Conservation (phyloP, 2,888 invertebrate genomes). For the Resseliella maxima region DNA sequence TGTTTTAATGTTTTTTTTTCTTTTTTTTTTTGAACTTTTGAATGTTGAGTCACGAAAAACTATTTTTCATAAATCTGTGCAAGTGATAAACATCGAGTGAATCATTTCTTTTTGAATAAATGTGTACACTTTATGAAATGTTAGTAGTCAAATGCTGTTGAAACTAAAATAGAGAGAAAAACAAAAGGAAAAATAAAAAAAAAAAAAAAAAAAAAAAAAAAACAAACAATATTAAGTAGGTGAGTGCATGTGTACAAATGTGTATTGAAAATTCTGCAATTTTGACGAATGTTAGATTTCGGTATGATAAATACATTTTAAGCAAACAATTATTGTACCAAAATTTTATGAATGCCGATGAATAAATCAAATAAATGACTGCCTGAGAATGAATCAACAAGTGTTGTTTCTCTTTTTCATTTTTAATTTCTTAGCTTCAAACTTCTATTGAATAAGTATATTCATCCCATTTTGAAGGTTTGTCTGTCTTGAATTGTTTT, state of each 20-base stretch:
- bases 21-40: conserved; percentile 8
- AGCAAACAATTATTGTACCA: not conserved
- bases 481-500: too few species aligned
- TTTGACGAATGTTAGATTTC: not conserved
- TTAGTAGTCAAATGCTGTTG: not conserved
- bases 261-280: not conserved
- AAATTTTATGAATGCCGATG: conserved; percentile 25
- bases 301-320: not conserved
- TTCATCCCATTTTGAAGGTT: too few species aligned
- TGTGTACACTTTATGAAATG: not conserved
- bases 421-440: not conserved
- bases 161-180: too few species aligned
- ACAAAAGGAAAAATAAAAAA: too few species aligned
- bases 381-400: conserved; percentile 11
- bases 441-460: not conserved
- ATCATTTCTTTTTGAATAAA: not conserved
- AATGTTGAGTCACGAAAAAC: not conserved
- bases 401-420: not conserved
- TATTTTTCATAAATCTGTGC: not conserved
- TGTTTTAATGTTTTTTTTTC: not conserved
- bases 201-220: too few species aligned
- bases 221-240: not conserved
- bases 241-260: not conserved
- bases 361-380: conserved; percentile 34
- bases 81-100: not conserved